Conservation (phyloP, 2,113 vertebrate species). For the Chrysemys picta region DNA sequence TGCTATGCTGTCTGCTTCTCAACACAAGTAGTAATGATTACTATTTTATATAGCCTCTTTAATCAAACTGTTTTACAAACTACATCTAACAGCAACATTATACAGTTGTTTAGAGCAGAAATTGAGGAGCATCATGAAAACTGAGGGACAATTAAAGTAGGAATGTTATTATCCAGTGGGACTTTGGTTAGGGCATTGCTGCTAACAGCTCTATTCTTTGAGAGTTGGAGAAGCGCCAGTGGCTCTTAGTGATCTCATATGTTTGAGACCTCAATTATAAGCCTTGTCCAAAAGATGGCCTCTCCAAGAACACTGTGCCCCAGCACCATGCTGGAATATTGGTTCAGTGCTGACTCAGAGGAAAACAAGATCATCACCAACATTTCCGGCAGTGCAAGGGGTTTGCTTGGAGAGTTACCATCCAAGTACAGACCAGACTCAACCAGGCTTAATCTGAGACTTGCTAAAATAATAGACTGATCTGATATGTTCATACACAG, state of each 20-base stretch:
- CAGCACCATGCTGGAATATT: neutral
- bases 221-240: neutral
- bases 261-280: neutral
- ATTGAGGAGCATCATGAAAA: conserved; percentile 33
- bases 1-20: no score
- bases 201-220: neutral
- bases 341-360: neutral
- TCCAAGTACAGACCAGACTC: neutral
- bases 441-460: neutral
- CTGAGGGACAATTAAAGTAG: neutral
- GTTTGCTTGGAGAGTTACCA: neutral
- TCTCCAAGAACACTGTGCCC: neutral
- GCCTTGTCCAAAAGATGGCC: neutral
- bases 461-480: neutral
- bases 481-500: neutral
- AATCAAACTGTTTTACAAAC: no score
- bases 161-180: neutral
- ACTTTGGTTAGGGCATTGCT: conserved; percentile 3
- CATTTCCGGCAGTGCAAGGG: neutral
- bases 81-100: neutral
- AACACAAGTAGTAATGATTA: no score
- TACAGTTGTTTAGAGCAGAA: neutral
- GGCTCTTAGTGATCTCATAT: neutral
- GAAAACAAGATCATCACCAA: neutral
- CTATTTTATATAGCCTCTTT: no score